Evolutionary conservation across 35 echinoderm and acorn worm genomes (phyloP), one percentile per base, ranked within the genome.

Genomic region (Apostichopus parvimensis): DNA sequence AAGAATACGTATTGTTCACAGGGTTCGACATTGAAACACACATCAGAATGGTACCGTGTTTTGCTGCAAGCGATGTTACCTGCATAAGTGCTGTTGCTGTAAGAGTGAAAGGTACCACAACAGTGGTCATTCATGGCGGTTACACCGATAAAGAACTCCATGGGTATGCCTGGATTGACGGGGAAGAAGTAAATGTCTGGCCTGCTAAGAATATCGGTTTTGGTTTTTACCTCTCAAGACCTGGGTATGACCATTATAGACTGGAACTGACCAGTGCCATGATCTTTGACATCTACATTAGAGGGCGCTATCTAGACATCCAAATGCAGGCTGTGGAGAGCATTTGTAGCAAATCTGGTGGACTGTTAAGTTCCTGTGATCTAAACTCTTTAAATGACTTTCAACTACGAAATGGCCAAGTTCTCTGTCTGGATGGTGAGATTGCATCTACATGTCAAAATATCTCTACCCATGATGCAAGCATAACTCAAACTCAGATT

Each of bases 31-130:
- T 95, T 25, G 77, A 92, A n/a, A 83, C 77, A 26, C 93, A 95
- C 25, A 77, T 95, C 60, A 82, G 92, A 54, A 57, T 95, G 73
- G 96, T 98, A 56, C 87, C 79, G 2, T 98, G 96, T 77, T 78
- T 77, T 66, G 24, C 79, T 14, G 77, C n/a, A 18, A 55, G 71
- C 5, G n/a, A 90, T 21, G 88, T 87, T 68, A 93, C 93, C 15
- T 98, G 96, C 57, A 89, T 98, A 72, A 98, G 93, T 92, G 94
- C 96, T 79, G 54, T 96, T 77, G 96, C 92, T 57, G 77, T 93
- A 13, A 75, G 77, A 54, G 13, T 92, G 53, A 70, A 10, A 25
- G 57, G 53, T 77, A 77, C 34, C n/a, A 81, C 76, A 79, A 79
- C 61, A 21, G 81, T 98, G 60, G 90, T 85, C 54, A 76, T 98